A percentile compares a stretch with the other conserved stretches of the same genome.
Conservation (phyloP, 2,113 vertebrate species). For the Symphodus melops region DNA sequence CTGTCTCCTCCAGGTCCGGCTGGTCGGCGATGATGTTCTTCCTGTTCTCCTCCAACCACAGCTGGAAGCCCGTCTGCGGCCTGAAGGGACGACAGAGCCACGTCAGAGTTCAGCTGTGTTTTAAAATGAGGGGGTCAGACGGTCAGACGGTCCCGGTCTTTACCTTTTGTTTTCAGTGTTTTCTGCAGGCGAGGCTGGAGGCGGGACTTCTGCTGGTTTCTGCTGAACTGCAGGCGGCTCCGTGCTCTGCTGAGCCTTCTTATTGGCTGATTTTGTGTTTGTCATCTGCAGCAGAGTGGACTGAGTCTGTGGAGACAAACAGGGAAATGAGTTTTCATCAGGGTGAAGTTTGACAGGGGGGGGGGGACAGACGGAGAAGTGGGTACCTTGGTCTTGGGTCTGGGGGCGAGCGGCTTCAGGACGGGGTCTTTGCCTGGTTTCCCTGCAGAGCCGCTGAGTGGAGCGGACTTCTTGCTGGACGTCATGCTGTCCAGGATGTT, state of each 20-base stretch:
- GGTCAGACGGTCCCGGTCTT: slow-evolving; percentile 2
- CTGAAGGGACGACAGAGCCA: slow-evolving; percentile 70
- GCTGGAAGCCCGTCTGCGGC: slow-evolving; percentile 94
- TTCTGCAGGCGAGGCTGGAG: slow-evolving; percentile 68
- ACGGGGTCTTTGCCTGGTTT: slow-evolving; percentile 83
- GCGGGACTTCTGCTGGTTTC: slow-evolving; percentile 42
- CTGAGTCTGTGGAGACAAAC: slow-evolving; percentile 79
- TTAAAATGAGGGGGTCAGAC: not conserved
- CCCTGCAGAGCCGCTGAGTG: slow-evolving; percentile 55
- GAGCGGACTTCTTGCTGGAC: slow-evolving; percentile 81
- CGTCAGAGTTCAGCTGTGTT: not conserved
- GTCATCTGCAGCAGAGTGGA: slow-evolving; percentile 89
- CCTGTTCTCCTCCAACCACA: slow-evolving; percentile 95
- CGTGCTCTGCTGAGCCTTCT: slow-evolving; percentile 64
- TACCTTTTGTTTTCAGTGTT: slow-evolving; percentile 86
- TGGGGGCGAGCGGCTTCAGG: slow-evolving; percentile 91
- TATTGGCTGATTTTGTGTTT: slow-evolving; percentile 69
- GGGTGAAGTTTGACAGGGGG: no score
- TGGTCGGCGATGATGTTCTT: slow-evolving; percentile 86
- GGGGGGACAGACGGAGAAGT: not conserved
- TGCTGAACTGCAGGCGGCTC: slow-evolving; percentile 45
- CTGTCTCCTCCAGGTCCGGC: slow-evolving; percentile 90
- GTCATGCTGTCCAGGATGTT: slow-evolving; percentile 92
- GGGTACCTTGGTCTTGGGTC: slow-evolving; percentile 89
- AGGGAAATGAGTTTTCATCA: not conserved